Conservation (phyloP, 1,140 invertebrate genomes). For the Diorhabda elongata region DNA sequence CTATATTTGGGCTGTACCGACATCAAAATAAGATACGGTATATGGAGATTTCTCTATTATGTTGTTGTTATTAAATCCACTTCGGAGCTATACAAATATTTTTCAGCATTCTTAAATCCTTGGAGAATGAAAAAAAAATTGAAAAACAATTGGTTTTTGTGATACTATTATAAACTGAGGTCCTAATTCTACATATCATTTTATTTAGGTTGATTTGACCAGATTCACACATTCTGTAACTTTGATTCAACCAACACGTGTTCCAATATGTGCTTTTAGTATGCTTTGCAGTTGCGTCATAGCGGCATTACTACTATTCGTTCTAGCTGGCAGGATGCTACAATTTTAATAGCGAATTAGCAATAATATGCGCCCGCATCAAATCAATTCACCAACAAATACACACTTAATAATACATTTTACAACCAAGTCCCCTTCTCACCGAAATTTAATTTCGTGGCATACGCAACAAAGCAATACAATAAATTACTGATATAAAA, state of each 20-base stretch:
- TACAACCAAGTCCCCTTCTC: conserved; percentile 22
- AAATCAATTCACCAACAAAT: conserved; percentile 37
- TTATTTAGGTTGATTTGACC: conserved; percentile 15
- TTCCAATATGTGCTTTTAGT: conserved; percentile 33
- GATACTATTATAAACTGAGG: too few species aligned
- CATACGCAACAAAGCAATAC: conserved; percentile 43
- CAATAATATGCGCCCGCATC: conserved; percentile 29
- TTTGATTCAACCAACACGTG: conserved; percentile 37
- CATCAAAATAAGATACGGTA: too few species aligned
- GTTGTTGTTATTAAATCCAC: too few species aligned
- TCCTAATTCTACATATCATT: conserved; percentile 8
- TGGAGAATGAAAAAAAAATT: too few species aligned
- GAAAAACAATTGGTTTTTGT: too few species aligned
- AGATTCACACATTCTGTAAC: conserved; percentile 30
- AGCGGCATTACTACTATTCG: not conserved
- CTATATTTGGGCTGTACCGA: too few species aligned
- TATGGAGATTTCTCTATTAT: too few species aligned
- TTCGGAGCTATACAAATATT: too few species aligned
- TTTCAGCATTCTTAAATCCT: too few species aligned
- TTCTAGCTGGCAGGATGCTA: conserved; percentile 8
- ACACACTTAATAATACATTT: conserved; percentile 34
- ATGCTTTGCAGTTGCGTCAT: conserved; percentile 31
- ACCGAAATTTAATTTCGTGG: conserved; percentile 40
- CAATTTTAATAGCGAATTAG: conserved; percentile 36
- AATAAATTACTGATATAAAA: conserved; percentile 47